Percentiles rank a stretch among this genome's conserved stretches.
These are phyloP conservation scores for Cyphomyrus plagiostoma DNA, from an alignment of 2,113 vertebrate genomes.

Conservation along the genomic window DNA sequence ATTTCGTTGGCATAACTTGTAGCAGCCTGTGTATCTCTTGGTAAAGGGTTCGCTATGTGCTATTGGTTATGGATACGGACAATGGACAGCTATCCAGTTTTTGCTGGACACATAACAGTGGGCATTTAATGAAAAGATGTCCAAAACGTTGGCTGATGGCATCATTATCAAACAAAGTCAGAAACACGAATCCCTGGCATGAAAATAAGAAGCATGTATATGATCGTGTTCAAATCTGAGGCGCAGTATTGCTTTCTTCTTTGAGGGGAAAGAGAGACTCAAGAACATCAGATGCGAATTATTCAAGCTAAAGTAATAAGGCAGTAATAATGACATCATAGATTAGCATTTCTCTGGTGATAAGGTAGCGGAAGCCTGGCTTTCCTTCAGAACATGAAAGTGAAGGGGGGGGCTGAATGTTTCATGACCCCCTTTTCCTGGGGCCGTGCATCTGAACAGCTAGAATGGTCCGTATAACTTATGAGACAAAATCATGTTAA, in stretches of 20 bases:
- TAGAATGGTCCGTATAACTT: neutral
- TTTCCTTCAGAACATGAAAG: neutral
- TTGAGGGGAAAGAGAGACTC: neutral
- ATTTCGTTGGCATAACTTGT: neutral
- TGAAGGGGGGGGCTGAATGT: neutral
- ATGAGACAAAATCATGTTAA: neutral
- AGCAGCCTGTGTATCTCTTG: neutral
- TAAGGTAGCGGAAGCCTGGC: neutral
- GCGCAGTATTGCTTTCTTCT: neutral
- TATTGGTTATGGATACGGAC: neutral
- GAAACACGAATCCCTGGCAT: neutral
- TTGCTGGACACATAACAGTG: neutral
- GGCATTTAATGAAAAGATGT: neutral
- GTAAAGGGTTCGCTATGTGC: neutral
- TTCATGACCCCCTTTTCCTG: neutral
- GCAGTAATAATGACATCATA: neutral
- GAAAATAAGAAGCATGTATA: neutral
- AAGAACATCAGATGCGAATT: neutral
- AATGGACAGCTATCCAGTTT: neutral
- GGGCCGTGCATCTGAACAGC: neutral
- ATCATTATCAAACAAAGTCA: neutral
- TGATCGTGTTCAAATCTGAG: neutral
- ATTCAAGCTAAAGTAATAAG: conserved; percentile 12
- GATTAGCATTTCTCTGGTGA: neutral
- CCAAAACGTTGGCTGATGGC: neutral